These are phyloP conservation scores for Rhinoraja longicauda DNA, from an alignment of 2,797 vertebrate genomes.

Conservation along the genomic window DNA sequence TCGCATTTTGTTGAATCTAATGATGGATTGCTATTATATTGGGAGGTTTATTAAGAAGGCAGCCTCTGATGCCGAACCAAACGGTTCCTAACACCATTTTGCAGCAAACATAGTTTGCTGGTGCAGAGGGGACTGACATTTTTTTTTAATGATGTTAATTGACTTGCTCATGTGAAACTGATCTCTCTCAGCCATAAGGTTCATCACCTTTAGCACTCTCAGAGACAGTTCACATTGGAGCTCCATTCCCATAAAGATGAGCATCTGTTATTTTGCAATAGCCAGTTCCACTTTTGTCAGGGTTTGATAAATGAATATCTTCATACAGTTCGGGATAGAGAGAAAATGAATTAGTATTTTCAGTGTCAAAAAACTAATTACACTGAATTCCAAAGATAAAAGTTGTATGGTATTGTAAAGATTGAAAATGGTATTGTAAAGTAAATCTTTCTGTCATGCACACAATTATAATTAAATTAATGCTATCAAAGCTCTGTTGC, in stretches of 20 bases:
- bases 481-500: neutral
- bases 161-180: constrained; percentile 31
- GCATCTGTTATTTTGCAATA: constrained; percentile 36
- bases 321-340: no score
- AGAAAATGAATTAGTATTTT: neutral
- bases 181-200: constrained; percentile 16
- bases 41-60: constrained; percentile 30
- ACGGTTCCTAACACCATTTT: constrained; percentile 28
- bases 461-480: neutral
- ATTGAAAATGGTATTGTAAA: neutral
- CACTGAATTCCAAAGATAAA: neutral
- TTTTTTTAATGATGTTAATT: constrained; percentile 26
- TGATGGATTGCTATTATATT: constrained; percentile 13
- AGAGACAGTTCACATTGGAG: neutral
- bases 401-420: neutral
- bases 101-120: neutral
- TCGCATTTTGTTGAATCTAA: constrained; percentile 29
- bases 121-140: neutral
- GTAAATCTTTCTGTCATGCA: neutral
- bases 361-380: neutral
- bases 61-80: constrained; percentile 19
- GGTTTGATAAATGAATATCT: neutral
- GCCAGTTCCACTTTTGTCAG: neutral
- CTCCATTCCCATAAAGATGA: constrained; percentile 31
- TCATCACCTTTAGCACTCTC: constrained; percentile 28